Conservation (phyloP, 1,140 invertebrate genomes). For the Pseudomyrmex pallidus region DNA sequence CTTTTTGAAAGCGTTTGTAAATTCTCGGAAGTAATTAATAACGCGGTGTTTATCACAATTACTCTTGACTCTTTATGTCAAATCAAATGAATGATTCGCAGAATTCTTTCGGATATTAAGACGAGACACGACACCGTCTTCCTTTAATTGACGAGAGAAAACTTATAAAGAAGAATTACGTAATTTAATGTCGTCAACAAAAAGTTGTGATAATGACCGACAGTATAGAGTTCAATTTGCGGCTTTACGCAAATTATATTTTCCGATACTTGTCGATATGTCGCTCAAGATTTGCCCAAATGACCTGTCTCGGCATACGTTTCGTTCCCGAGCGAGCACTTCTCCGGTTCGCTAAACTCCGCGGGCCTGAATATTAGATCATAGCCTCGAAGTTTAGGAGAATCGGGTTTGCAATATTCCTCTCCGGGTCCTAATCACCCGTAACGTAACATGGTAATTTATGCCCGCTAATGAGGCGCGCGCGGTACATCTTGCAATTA, state of each 20-base stretch:
- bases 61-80: too few relatives aligned
- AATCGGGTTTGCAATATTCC: background rate
- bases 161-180: background rate
- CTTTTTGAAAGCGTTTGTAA: background rate
- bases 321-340: background rate
- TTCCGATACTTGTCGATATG: background rate
- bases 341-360: background rate
- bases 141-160: background rate
- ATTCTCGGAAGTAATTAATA: background rate
- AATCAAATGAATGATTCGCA: background rate
- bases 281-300: background rate
- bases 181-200: background rate
- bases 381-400: too few relatives aligned
- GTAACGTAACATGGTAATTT: conserved; percentile 7
- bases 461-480: background rate
- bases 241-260: background rate
- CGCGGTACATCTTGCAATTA: background rate
- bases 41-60: too few relatives aligned
- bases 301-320: background rate
- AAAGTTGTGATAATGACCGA: background rate
- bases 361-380: background rate
- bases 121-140: background rate
- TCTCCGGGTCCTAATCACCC: background rate
- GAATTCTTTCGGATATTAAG: background rate
- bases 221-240: background rate